These are phyloP conservation scores for Garra rufa DNA, from an alignment of 2,113 vertebrate genomes.

Conservation along the genomic window DNA sequence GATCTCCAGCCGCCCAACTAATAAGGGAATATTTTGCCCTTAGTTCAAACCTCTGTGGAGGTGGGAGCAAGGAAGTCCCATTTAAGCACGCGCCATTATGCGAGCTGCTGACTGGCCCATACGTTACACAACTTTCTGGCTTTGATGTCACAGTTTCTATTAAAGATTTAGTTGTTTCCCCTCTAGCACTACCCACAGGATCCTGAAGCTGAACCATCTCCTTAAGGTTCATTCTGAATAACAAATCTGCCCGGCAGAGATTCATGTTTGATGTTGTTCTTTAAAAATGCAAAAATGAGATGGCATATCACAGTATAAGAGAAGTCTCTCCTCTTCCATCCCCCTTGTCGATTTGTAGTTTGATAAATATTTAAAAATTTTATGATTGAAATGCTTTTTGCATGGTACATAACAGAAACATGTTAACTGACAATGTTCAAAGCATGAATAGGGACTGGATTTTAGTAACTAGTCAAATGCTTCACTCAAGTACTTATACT, in stretches of 20 bases:
- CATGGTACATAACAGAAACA: not conserved
- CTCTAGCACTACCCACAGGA: slow-evolving; percentile 52
- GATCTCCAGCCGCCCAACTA: not conserved
- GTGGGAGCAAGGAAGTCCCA: slow-evolving; percentile 8
- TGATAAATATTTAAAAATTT: slow-evolving; percentile 1
- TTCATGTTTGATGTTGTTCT: slow-evolving; percentile 55
- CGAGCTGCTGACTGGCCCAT: slow-evolving; percentile 25
- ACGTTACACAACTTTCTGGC: slow-evolving; percentile 45
- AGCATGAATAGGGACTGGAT: not conserved
- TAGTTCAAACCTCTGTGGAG: slow-evolving; percentile 23
- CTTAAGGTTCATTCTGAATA: slow-evolving; percentile 67
- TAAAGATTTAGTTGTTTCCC: slow-evolving; percentile 59
- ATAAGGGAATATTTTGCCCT: not conserved
- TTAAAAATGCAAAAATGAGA: slow-evolving; percentile 60
- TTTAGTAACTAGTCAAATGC: not conserved
- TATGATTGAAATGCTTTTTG: slow-evolving; percentile 9
- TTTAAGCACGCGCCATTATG: slow-evolving; percentile 38
- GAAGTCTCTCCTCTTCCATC: slow-evolving; percentile 7
- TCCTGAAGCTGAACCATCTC: slow-evolving; percentile 51
- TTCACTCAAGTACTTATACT: not conserved
- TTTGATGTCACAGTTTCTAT: slow-evolving; percentile 57
- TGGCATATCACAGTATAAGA: slow-evolving; percentile 27
- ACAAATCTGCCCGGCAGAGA: slow-evolving; percentile 61
- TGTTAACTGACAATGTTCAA: not conserved
- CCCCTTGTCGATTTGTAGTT: not conserved